Base-by-base conservation (phyloP, 2,797 vertebrate genomes). In the Cryptoblepharus egeriae region DNA sequence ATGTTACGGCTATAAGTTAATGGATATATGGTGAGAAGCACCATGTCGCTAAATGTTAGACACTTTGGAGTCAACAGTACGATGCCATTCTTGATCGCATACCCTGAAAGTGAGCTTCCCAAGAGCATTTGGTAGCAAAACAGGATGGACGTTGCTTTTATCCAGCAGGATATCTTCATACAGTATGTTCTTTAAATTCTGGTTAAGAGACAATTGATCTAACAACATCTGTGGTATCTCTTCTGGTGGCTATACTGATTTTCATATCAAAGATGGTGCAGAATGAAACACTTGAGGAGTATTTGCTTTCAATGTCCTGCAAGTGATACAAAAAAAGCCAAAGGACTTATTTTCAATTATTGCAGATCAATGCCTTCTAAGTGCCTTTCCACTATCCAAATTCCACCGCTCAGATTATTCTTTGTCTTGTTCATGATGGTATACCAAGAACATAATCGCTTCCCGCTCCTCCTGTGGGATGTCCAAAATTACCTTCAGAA, bases 331-430 rank as follows among this genome's bases (percentile, higher is more conserved):
- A 39, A 58, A 20, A 85, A 84, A 24, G 45, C 71, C 11, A 26
- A n/a, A 16, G 78, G 82, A 67, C 88, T 79, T 72, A 77, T 10
- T 18, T 86, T 82, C 85, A 86, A 85, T 58, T 72, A 82, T 13
- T 85, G 42, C 10, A 88, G 85, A 88, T 60, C 68, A 75, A 7
- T 84, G 82, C 57, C 58, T 77, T 86, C 79, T 78, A 81, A 82
- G 64, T 75, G 75, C 70, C 64, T 75, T 86, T 70, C 76, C 70
- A 69, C 75, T 75, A 82, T 70, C 64, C 30, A 77, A 82, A 72
- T 74, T 75, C 60, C 79, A 61, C 84, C 65, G 42, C 80, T 82
- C 68, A 79, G 75, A 78, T 82, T 85, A 78, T 71, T 70, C 67
- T 52, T 84, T 52, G 28, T 80, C 32, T 76, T 85, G 86, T 85